These are phyloP conservation scores for Apamea monoglypha DNA, from an alignment of 2,888 invertebrate genomes.

Conservation along the genomic window DNA sequence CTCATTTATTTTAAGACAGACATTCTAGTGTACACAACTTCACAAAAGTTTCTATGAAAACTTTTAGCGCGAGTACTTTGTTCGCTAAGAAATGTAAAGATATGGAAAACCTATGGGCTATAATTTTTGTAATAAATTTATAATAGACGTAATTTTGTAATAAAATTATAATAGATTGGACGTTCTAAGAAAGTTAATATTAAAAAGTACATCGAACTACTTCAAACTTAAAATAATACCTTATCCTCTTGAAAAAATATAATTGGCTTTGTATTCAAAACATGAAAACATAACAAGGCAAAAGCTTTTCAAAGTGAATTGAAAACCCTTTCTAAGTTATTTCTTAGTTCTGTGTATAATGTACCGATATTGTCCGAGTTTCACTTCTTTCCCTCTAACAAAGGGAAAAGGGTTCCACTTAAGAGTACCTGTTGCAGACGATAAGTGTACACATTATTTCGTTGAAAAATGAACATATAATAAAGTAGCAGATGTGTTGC, in stretches of 20 bases:
- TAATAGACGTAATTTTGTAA: background rate
- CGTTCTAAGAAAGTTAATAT: background rate
- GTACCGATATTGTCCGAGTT: slow-evolving; percentile 37
- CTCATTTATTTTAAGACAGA: background rate
- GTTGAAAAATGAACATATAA: slow-evolving; percentile 54
- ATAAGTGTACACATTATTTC: slow-evolving; percentile 31
- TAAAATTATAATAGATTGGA: background rate
- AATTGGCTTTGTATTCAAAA: background rate
- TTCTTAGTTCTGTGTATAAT: slow-evolving; percentile 34
- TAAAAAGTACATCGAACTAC: background rate
- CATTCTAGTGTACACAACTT: background rate
- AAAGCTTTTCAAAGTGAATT: slow-evolving; percentile 25
- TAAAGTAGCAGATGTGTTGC: slow-evolving; percentile 50
- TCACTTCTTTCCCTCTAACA: slow-evolving; percentile 37
- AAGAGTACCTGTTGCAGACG: slow-evolving; percentile 43
- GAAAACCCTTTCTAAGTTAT: slow-evolving; percentile 38
- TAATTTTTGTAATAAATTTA: background rate
- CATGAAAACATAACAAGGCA: slow-evolving; percentile 4
- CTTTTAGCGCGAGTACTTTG: background rate
- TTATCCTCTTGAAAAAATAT: background rate
- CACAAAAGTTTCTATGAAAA: background rate
- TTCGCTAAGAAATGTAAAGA: background rate
- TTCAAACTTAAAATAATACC: background rate
- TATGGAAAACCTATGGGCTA: background rate
- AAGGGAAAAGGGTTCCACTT: slow-evolving; percentile 46